These are phyloP conservation scores for Xyrauchen texanus DNA, from an alignment of 2,113 vertebrate species.

Conservation along the genomic window DNA sequence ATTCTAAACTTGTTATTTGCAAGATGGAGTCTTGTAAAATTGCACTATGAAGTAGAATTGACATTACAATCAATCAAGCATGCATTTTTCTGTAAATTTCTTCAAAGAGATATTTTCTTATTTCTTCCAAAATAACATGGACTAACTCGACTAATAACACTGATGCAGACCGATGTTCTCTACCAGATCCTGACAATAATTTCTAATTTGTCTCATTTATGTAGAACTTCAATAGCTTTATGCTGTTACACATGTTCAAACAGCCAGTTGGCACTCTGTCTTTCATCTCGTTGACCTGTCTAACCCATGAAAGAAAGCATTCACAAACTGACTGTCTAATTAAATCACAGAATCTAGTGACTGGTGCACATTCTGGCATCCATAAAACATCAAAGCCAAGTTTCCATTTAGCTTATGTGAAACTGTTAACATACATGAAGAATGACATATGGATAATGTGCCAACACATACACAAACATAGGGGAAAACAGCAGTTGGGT, in stretches of 20 bases:
- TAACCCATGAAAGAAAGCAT: conserved; percentile 22
- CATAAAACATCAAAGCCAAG: conserved; percentile 43
- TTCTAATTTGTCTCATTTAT: background rate
- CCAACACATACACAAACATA: conserved; percentile 33
- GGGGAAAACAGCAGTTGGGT: background rate
- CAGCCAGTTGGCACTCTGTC: background rate
- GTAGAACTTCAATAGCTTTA: background rate
- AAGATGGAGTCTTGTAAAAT: too few species aligned
- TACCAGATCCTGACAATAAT: conserved; percentile 16
- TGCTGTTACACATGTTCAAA: conserved; percentile 1
- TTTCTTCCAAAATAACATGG: background rate
- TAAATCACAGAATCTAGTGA: conserved; percentile 22
- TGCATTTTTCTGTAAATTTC: too few species aligned
- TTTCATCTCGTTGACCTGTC: conserved; percentile 10
- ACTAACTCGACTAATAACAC: background rate
- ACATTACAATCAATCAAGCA: too few species aligned
- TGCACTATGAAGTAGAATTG: too few species aligned
- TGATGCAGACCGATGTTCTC: background rate
- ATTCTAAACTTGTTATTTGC: too few species aligned
- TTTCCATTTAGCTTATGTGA: background rate
- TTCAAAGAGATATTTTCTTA: too few species aligned
- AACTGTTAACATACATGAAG: background rate
- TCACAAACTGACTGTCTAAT: conserved; percentile 19
- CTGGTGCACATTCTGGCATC: conserved; percentile 13
- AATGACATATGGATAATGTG: conserved; percentile 18